Base-by-base conservation (phyloP, 1,140 invertebrate genomes). In the Zaprionus taronus region DNA sequence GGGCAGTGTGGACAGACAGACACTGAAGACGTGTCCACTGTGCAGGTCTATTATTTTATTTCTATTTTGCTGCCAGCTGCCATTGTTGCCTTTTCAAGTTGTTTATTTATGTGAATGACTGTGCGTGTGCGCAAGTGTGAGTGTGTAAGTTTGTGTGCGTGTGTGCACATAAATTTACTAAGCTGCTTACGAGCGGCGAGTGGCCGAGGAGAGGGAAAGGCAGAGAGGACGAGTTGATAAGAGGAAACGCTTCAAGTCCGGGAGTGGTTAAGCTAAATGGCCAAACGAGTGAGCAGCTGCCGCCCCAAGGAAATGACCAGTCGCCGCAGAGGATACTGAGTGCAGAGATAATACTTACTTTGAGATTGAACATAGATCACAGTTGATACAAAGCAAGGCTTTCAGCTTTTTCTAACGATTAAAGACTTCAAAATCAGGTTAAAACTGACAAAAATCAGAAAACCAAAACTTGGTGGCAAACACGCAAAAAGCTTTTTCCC, bases 91-190 rank as follows among this genome's bases (percentile, higher is more conserved):
- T 65, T 60, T 63, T 70, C 66, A 24, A 87, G 84, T 89, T 87
- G 84, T 83, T 87, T 87, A 83, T 87, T 89, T 89, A 89, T 87
- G 81, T 89, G 84, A 87, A 69, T 81, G 83, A 77, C 77, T 87
- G 44, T 38, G 55, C 31, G 55, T 58, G 36, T 49, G 38, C 20
- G 53, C 14, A 20, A 64, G 53, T 38, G 55, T 22, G 28, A 11
- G 31, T 34, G 31, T 87, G 78, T 83, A 80, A 83, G 65, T 85
- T 77, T 11, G 31, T 31, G 34, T 41, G 62, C 17, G 60, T 49
- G 62, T 51, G 31, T 51, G 74, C 81, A 83, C 77, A 87, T 83
- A 87, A 83, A 89, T 87, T 87, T 87, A 72, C 80, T 83, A 78
- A 81, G 80, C 72, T 53, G 72, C 79, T 78, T 74, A 78, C 74